Conservation (phyloP, 2,888 invertebrate species). For the Sesamia inferens region DNA sequence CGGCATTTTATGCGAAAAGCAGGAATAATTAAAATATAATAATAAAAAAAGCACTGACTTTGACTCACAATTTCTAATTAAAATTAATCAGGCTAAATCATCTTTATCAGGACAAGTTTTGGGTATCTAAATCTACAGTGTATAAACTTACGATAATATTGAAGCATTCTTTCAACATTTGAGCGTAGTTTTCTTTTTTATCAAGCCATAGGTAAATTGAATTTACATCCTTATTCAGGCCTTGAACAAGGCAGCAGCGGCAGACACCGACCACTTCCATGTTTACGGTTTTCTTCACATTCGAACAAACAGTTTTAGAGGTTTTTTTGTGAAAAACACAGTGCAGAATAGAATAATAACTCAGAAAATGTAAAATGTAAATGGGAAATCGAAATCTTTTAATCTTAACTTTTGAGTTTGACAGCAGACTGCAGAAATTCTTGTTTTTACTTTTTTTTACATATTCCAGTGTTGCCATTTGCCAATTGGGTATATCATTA, state of each 20-base stretch:
- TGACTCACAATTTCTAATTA: not conserved
- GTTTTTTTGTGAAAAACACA: not conserved
- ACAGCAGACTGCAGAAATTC: slow-evolving; percentile 23
- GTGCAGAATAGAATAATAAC: too few relatives aligned
- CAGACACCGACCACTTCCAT: slow-evolving; percentile 59
- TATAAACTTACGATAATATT: slow-evolving; percentile 76
- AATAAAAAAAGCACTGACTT: not conserved
- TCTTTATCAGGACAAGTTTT: not conserved
- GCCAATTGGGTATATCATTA: too few relatives aligned
- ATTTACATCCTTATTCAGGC: slow-evolving; percentile 75
- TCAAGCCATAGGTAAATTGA: slow-evolving; percentile 71
- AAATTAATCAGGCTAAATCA: not conserved
- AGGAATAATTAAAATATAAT: not conserved
- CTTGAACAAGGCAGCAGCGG: slow-evolving; percentile 65
- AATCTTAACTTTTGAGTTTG: too few relatives aligned
- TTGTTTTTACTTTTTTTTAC: slow-evolving; percentile 14
- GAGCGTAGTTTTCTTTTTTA: slow-evolving; percentile 77
- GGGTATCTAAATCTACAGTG: not conserved
- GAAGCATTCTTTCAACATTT: slow-evolving; percentile 81
- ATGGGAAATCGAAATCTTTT: slow-evolving; percentile 8
- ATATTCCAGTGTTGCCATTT: not conserved
- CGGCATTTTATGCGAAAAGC: not conserved
- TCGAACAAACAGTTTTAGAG: not conserved
- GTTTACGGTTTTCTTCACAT: slow-evolving; percentile 30
- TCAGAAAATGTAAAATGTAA: slow-evolving; percentile 3